phyloP scores from a whole-genome alignment of 2,797 vertebrate genomes.

The Sphenodon punctatus region DNA sequence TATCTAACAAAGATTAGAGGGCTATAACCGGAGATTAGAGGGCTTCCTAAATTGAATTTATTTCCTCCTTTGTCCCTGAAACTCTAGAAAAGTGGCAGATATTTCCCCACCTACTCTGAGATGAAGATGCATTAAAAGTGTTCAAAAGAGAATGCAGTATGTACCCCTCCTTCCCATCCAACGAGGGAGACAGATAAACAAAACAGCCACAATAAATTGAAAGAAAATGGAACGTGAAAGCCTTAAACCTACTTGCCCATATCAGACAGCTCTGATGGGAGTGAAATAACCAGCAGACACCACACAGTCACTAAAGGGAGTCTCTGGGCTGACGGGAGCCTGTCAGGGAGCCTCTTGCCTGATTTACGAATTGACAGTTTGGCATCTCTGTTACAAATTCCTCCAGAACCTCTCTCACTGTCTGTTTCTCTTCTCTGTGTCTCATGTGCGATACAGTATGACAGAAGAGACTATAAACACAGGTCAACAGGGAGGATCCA shows the following conservation, averaged over 20 bases:
- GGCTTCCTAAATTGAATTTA: conserved; percentile 61
- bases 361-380: conserved; percentile 61
- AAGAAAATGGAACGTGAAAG: conserved; percentile 55
- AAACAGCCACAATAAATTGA: conserved; percentile 45
- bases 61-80: conserved; percentile 46
- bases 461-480: conserved; percentile 58
- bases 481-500: conserved; percentile 46
- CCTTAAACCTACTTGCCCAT: conserved; percentile 57
- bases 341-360: conserved; percentile 45
- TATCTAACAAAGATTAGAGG: conserved; percentile 69
- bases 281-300: conserved; percentile 12
- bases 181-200: conserved; percentile 43
- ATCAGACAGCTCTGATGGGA: conserved; percentile 56
- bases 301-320: conserved; percentile 35
- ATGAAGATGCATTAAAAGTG: not conserved
- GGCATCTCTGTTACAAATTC: conserved; percentile 62
- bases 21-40: conserved; percentile 67
- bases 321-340: conserved; percentile 50
- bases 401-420: conserved; percentile 40
- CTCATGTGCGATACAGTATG: conserved; percentile 35
- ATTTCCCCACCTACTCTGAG: conserved; percentile 14
- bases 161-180: conserved; percentile 21
- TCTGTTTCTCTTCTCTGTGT: conserved; percentile 23
- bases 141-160: conserved; percentile 10
- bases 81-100: conserved; percentile 2